phyloP scores from a whole-genome alignment of 2,113 vertebrate species.

The Sander lucioperca region DNA sequence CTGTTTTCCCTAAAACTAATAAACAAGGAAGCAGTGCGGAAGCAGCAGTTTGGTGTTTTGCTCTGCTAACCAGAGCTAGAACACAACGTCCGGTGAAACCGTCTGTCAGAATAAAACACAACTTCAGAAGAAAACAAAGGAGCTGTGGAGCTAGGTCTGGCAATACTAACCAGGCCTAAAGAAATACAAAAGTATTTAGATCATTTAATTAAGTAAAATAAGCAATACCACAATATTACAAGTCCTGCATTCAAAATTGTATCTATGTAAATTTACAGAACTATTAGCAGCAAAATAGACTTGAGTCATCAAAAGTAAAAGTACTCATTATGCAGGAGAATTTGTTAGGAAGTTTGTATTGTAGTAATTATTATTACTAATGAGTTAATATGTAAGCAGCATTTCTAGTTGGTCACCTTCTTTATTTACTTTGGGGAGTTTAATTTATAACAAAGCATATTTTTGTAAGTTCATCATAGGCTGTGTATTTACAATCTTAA shows the following conservation, averaged over 20 bases:
- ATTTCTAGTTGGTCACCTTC: neutral
- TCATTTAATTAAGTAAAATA: too few species aligned
- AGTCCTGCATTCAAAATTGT: too few species aligned
- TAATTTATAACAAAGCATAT: neutral
- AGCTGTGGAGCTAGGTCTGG: too few species aligned
- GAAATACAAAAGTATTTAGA: too few species aligned
- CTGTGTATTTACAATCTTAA: too few species aligned
- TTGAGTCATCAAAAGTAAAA: neutral
- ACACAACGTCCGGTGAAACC: constrained; percentile 17
- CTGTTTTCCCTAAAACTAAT: constrained; percentile 53
- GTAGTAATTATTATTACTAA: neutral
- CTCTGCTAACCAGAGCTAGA: neutral
- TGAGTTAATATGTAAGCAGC: too few species aligned
- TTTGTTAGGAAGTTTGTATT: too few species aligned
- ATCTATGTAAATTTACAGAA: neutral
- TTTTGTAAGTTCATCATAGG: neutral
- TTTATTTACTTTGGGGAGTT: neutral
- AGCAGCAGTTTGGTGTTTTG: constrained; percentile 43
- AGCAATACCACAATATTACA: too few species aligned
- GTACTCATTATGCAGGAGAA: neutral
- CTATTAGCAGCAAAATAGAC: neutral
- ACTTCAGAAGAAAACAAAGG: neutral
- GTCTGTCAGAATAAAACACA: constrained; percentile 56
- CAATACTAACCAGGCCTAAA: too few species aligned
- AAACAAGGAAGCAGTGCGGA: constrained; percentile 76